These are phyloP conservation scores for Ctenoplectra terminalis DNA, from an alignment of 1,140 invertebrate genomes.

Conservation along the genomic window DNA sequence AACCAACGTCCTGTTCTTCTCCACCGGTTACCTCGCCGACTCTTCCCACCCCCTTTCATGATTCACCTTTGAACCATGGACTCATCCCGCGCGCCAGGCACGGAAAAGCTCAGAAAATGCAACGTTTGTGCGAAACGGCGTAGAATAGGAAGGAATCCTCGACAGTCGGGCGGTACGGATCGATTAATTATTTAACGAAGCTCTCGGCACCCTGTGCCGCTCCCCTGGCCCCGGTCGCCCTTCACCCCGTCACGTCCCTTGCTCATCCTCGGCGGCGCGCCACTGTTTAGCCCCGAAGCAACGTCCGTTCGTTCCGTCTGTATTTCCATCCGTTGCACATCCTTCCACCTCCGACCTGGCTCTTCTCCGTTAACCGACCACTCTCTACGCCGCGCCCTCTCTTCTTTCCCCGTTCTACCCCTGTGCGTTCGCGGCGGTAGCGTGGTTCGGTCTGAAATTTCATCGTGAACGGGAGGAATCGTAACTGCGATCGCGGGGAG, in stretches of 20 bases:
- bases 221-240: conserved; percentile 27
- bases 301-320: conserved; percentile 43
- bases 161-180: conserved; percentile 36
- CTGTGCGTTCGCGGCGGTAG: no score
- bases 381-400: not conserved
- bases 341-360: conserved; percentile 17
- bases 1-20: not conserved
- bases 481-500: conserved; percentile 52
- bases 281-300: conserved; percentile 50
- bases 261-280: conserved; percentile 3
- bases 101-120: conserved; percentile 43
- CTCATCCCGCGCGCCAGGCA: not conserved
- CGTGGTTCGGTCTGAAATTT: conserved; percentile 57
- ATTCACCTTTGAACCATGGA: conserved; percentile 33
- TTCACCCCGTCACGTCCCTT: not conserved
- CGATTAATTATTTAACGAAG: conserved; percentile 61
- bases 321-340: conserved; percentile 41
- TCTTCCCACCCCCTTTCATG: not conserved
- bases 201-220: conserved; percentile 32
- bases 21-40: no score
- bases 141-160: conserved; percentile 37
- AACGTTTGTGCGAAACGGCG: conserved; percentile 33
- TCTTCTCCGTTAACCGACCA: conserved; percentile 37
- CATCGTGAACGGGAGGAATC: conserved; percentile 63
- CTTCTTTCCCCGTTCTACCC: not conserved